Base-by-base conservation (phyloP, 2,888 invertebrate species). In the Rhagonycha lutea region DNA sequence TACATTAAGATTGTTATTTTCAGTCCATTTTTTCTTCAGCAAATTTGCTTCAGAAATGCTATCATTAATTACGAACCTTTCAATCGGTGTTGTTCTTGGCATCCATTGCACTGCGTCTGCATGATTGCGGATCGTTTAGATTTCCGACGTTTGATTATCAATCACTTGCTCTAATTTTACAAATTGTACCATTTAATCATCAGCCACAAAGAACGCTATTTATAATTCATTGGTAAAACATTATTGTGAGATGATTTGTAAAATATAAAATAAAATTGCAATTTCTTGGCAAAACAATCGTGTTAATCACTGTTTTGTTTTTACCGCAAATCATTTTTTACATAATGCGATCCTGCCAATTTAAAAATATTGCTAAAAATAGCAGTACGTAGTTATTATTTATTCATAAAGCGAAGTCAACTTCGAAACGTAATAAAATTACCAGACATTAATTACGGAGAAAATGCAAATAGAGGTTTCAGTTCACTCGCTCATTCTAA, bases 401-500 rank as follows among this genome's bases (percentile, higher is more conserved):
- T 47, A 47, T 47, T 47, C 47, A 47, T 47, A 65, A 65, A 23
- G 8, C 12, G 63, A 65, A 65, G 12, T 61, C 61, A 61, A 61
- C 61, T 61, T 61, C 14, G 14, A 61, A 61, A 61, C 61, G 11
- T 65, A 65, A 26, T 26, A 65, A 65, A 65, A 24, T 65, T 65
- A 65, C 63, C 26, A 12, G 63, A 26, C 63, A 65, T 24, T 65
- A 65, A 65, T 65, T 65, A 24, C 26, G n/a, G 24, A n/a, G n/a
- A 65, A 65, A 65, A 65, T 65, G 63, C 63, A 65, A 65, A 65
- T 65, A 26, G 63, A 65, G 63, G 63, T 65, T 65, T n/a, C 26
- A 9, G 26, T 26, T 24, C 23, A 65, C n/a, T 26, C 26, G 26
- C 10, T n/a, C 7, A 26, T 12, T 65, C 26, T 65, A 63, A 12